Conservation (phyloP, 53 echinoderm and acorn worm genomes). For the Zoroaster sp. region DNA sequence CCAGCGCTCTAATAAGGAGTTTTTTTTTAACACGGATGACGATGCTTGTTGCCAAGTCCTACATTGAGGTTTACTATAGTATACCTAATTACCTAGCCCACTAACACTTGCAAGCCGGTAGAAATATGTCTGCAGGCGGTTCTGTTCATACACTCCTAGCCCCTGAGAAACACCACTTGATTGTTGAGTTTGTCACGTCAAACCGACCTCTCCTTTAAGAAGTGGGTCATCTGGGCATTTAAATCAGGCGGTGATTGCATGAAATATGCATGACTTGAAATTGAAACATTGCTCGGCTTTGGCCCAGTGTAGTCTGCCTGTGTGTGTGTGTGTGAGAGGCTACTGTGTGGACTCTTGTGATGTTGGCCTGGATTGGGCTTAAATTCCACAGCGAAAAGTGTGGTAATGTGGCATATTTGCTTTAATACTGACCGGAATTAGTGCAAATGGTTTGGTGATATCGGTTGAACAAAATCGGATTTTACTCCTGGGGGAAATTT, state of each 20-base stretch:
- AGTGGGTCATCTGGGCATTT: constrained; percentile 53
- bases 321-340: neutral
- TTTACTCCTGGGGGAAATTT: constrained; percentile 39
- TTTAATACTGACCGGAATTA: constrained; percentile 46
- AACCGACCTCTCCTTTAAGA: constrained; percentile 24
- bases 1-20: neutral
- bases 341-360: neutral
- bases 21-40: neutral
- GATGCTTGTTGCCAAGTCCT: constrained; percentile 3
- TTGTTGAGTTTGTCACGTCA: constrained; percentile 51
- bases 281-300: constrained; percentile 21
- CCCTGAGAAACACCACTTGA: constrained; percentile 49
- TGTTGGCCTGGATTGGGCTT: constrained; percentile 1
- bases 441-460: constrained; percentile 11
- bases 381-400: neutral
- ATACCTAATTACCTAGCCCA: constrained; percentile 40
- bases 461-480: constrained; percentile 16
- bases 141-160: constrained; percentile 20
- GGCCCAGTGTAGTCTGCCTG: neutral
- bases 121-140: neutral
- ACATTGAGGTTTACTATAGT: neutral
- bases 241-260: constrained; percentile 52
- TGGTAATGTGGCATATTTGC: constrained; percentile 19
- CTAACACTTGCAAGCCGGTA: neutral
- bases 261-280: constrained; percentile 43